A percentile compares a stretch with the other conserved stretches of the same genome.
These are phyloP conservation scores for Linurgus olivaceus DNA, from an alignment of 2,797 vertebrate genomes.

Conservation along the genomic window DNA sequence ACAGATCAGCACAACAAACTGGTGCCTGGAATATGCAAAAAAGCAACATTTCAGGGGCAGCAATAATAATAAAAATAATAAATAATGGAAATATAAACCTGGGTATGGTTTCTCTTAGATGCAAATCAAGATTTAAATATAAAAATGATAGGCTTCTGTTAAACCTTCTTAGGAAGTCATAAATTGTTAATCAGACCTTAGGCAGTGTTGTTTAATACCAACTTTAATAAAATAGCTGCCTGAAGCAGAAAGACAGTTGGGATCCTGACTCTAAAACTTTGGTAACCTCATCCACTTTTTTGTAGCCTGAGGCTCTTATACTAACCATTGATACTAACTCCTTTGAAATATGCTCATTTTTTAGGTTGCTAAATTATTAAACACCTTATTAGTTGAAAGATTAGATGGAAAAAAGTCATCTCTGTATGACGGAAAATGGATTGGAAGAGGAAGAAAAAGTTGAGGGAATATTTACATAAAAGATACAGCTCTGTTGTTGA, in stretches of 20 bases:
- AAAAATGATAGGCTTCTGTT: conserved; percentile 74
- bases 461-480: conserved; percentile 70
- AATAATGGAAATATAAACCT: conserved; percentile 32
- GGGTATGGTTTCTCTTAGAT: conserved; percentile 47
- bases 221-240: conserved; percentile 80
- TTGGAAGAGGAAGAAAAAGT: conserved; percentile 64
- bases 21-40: not conserved
- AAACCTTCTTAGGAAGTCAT: conserved; percentile 75
- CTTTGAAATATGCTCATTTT: conserved; percentile 76
- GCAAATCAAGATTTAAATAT: conserved; percentile 78
- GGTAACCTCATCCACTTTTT: conserved; percentile 67
- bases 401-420: conserved; percentile 65
- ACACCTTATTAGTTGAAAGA: conserved; percentile 73
- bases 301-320: conserved; percentile 52
- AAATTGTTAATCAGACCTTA: conserved; percentile 78
- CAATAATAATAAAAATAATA: not conserved
- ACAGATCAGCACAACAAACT: not conserved
- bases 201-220: conserved; percentile 77
- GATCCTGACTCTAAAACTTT: conserved; percentile 69
- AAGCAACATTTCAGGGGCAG: not conserved
- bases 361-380: conserved; percentile 75
- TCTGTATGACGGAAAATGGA: conserved; percentile 62
- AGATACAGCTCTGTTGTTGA: conserved; percentile 64
- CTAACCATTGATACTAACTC: conserved; percentile 56
- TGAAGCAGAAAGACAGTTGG: conserved; percentile 72